Conservation (phyloP, 1,140 invertebrate species). For the Bathynomus jamesi region DNA sequence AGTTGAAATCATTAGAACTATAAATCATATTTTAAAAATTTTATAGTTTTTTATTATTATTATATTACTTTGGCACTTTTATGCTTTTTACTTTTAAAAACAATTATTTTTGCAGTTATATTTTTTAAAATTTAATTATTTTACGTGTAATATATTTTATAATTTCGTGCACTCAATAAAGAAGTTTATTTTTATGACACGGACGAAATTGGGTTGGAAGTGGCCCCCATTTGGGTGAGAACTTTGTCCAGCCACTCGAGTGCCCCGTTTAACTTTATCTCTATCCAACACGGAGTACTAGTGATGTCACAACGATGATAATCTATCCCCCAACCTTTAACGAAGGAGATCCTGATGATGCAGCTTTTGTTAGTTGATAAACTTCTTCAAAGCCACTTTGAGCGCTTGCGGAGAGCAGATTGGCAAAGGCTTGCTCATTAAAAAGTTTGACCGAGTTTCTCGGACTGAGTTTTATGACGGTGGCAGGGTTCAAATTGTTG, state of each 20-base stretch:
- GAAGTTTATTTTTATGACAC: slow-evolving; percentile 59
- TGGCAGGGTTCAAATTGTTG: slow-evolving; percentile 52
- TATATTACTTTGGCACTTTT: too few species aligned
- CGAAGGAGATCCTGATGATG: slow-evolving; percentile 49
- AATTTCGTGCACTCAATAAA: too few species aligned
- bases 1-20: too few species aligned
- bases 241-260: slow-evolving; percentile 88
- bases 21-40: too few species aligned
- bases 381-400: slow-evolving; percentile 46
- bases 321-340: slow-evolving; percentile 50
- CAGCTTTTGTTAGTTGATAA: slow-evolving; percentile 49
- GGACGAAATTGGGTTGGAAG: slow-evolving; percentile 82
- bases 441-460: slow-evolving; percentile 43
- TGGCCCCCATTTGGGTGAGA: slow-evolving; percentile 81
- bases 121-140: too few species aligned
- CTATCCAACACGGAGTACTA: slow-evolving; percentile 92
- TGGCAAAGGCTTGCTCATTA: slow-evolving; percentile 38
- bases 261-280: slow-evolving; percentile 83
- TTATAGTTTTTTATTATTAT: too few species aligned
- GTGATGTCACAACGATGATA: slow-evolving; percentile 46
- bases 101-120: too few species aligned
- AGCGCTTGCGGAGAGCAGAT: slow-evolving; percentile 43
- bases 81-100: too few species aligned
- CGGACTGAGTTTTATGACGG: slow-evolving; percentile 86
- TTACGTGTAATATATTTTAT: too few species aligned